Evolutionary conservation across 2,888 invertebrate genomes (phyloP).

Genomic region (Orthosia gracilis): DNA sequence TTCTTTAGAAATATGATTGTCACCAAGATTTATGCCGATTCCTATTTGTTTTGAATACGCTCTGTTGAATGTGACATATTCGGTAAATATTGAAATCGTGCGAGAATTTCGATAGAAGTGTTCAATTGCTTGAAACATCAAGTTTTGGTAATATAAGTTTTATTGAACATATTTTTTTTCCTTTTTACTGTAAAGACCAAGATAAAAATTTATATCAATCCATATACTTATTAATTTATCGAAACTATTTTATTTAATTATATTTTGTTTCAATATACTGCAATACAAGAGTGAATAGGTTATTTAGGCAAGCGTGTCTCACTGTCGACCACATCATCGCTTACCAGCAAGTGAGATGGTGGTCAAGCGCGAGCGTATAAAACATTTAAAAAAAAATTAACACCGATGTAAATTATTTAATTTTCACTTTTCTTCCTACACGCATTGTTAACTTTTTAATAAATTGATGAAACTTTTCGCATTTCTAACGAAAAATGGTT

Average conservation of each 20-base stretch:
- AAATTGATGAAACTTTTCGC: neutral
- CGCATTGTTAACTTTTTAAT: neutral
- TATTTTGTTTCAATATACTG: neutral
- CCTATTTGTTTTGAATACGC: constrained; percentile 27
- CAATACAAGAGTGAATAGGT: neutral
- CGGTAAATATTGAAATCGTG: constrained; percentile 19
- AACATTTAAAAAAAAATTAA: no score
- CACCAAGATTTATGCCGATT: constrained; percentile 23
- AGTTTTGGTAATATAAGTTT: neutral
- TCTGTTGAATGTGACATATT: constrained; percentile 24
- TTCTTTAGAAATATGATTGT: constrained; percentile 36
- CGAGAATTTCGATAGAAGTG: constrained; percentile 1
- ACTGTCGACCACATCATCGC: no score
- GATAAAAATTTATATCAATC: neutral
- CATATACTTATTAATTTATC: neutral
- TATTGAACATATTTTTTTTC: neutral
- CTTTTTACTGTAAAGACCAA: neutral
- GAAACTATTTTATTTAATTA: neutral
- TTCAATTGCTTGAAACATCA: constrained; percentile 11
- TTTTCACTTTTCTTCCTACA: neutral
- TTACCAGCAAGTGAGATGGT: no score
- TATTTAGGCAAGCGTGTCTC: no score
- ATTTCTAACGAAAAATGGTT: neutral
- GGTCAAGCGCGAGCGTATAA: no score
- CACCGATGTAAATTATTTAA: neutral